Percentiles rank a stretch among this genome's conserved stretches.
These are phyloP conservation scores for Carduelis carduelis DNA, from an alignment of 2,797 vertebrate species.

Conservation along the genomic window DNA sequence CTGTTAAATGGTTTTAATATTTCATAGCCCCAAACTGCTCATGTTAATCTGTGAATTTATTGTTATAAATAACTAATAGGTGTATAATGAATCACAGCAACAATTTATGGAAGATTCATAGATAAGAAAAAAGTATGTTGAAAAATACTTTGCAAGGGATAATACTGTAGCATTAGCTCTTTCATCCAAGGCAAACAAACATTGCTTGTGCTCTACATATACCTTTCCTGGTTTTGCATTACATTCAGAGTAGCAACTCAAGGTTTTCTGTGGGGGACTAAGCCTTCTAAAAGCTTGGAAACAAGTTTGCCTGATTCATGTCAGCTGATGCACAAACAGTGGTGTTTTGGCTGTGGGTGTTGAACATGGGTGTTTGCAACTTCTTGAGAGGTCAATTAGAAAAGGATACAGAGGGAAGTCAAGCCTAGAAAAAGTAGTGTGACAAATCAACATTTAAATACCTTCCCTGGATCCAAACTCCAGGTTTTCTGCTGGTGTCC, in stretches of 20 bases:
- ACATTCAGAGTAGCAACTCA: background rate
- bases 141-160: background rate
- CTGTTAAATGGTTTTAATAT: constrained; percentile 57
- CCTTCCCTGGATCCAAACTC: background rate
- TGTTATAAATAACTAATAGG: constrained; percentile 62
- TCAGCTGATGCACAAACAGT: background rate
- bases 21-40: constrained; percentile 37
- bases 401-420: background rate
- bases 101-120: background rate
- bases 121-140: background rate
- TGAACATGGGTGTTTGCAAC: background rate
- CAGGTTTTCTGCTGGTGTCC: background rate
- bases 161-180: background rate
- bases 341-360: background rate
- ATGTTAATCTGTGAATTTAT: constrained; percentile 36
- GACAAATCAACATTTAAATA: background rate
- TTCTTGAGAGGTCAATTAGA: background rate
- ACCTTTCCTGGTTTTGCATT: background rate
- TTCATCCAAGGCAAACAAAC: background rate
- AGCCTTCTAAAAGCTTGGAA: background rate
- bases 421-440: background rate
- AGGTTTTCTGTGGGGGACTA: background rate
- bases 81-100: constrained; percentile 11
- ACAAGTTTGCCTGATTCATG: background rate
- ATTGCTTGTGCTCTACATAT: background rate